Evolutionary conservation across 2,888 invertebrate genomes (phyloP), one percentile per base, ranked within the genome.

Genomic region (Euphydryas editha): DNA sequence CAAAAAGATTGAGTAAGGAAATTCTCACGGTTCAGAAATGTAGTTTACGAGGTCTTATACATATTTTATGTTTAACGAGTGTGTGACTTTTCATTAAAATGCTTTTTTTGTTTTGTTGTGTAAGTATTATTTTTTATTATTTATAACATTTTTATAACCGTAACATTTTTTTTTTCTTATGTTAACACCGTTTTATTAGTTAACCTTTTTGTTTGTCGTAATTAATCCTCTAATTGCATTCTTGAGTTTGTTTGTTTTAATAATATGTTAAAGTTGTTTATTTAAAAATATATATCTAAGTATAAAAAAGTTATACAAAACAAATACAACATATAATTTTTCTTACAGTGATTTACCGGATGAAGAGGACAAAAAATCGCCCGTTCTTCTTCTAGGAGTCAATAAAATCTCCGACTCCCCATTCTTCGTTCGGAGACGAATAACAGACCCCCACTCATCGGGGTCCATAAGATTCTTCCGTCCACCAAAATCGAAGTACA

Each of bases 291-390:
- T 0, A 17, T 24, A 17, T 0, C 17, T 36, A 7, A 10, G n/a
- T 36, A 8, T 36, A 7, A n/a, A 51, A 51, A 24, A 24, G 8
- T 21, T 13, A 56, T 15, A 18, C 18, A 36, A 39, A 37, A 49
- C 5, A 13, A 20, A 47, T 21, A 4, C 1, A 64, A 59, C 36
- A 6, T 24, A 37, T 58, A 47, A 2, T 68, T 62, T 65, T 72
- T 80, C 74, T 91, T 90, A 57, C 93, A 95, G 95, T 80, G 95
- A 95, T 78, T 90, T 95, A 66, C 94, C 95, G 30, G 94, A 94
- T 81, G 90, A 92, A 77, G 93, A 93, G 76, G 94, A 94, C 75
- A 93, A 93, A 78, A 93, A 94, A 72, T 93, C 94, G 60, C 92
- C 93, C 11, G 94, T 95, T 59, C 90, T 94, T 68, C 93, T 95